A percentile compares a stretch with the other conserved stretches of the same genome.
Conservation (phyloP, 2,113 vertebrate species). For the Globicephala melas region DNA sequence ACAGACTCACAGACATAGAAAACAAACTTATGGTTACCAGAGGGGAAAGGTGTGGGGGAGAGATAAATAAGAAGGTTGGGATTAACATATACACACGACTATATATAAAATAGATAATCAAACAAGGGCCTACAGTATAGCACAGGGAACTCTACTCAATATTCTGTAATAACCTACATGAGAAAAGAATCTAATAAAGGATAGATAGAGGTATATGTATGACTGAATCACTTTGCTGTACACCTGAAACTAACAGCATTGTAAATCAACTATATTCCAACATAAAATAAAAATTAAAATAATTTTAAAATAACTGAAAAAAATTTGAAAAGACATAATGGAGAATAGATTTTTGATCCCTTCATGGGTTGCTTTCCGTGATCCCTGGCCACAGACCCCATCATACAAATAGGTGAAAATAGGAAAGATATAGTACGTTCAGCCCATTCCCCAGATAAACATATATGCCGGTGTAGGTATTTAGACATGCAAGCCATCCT, state of each 20-base stretch:
- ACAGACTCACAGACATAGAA: background rate
- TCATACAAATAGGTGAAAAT: background rate
- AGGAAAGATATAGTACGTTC: fast-evolving
- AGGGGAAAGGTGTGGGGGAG: background rate
- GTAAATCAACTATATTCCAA: background rate
- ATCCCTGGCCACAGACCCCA: background rate
- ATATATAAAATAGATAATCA: background rate
- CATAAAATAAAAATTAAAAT: background rate
- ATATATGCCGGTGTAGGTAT: fast-evolving
- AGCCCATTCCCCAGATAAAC: background rate
- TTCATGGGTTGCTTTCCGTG: background rate
- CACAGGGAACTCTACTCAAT: background rate
- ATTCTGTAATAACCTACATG: background rate
- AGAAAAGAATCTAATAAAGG: background rate
- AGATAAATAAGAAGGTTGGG: background rate
- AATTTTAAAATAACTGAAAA: background rate
- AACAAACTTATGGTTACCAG: background rate
- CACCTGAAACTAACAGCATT: background rate
- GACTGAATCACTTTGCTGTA: background rate
- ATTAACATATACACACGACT: background rate
- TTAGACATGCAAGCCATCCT: fast-evolving
- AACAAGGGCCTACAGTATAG: fast-evolving
- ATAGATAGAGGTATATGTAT: fast-evolving
- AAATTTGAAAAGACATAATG: background rate
- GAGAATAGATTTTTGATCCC: background rate